These are phyloP conservation scores for Neomorphus geoffroyi DNA, from an alignment of 2,797 vertebrate genomes.

Conservation along the genomic window DNA sequence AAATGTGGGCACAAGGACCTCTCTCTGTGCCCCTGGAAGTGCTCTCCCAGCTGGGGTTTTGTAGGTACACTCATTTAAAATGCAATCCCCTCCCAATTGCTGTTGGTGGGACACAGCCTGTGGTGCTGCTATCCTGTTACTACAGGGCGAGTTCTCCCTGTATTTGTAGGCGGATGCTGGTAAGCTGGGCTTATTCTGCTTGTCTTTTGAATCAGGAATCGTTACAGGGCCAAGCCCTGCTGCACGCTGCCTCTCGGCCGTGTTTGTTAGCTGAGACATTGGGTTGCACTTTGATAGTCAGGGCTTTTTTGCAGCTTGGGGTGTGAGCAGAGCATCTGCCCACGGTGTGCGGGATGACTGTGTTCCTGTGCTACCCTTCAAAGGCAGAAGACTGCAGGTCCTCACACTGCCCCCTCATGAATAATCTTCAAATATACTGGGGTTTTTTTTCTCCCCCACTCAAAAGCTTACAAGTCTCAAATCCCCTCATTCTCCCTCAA, in stretches of 20 bases:
- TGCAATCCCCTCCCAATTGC: background rate
- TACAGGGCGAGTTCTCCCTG: background rate
- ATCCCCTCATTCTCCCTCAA: background rate
- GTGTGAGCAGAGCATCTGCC: background rate
- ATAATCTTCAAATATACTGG: slow-evolving; percentile 35
- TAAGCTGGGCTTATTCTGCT: background rate
- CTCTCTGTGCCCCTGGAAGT: background rate
- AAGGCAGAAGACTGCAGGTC: background rate
- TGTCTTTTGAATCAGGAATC: background rate
- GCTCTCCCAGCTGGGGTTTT: background rate
- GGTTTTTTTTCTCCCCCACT: background rate
- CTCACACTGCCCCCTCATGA: background rate
- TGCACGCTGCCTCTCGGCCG: background rate
- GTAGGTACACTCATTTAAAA: background rate
- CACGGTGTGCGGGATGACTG: fast-evolving
- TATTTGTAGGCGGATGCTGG: background rate
- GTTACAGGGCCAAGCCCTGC: background rate
- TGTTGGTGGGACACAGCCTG: background rate
- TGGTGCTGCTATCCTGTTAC: background rate
- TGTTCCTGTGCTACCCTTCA: background rate
- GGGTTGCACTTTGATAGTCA: background rate
- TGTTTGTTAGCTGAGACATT: background rate
- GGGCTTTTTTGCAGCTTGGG: background rate
- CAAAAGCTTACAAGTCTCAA: background rate
- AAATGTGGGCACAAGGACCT: fast-evolving